phyloP scores from a whole-genome alignment of 2,888 invertebrate genomes.

The Trachelus iudaicus region DNA sequence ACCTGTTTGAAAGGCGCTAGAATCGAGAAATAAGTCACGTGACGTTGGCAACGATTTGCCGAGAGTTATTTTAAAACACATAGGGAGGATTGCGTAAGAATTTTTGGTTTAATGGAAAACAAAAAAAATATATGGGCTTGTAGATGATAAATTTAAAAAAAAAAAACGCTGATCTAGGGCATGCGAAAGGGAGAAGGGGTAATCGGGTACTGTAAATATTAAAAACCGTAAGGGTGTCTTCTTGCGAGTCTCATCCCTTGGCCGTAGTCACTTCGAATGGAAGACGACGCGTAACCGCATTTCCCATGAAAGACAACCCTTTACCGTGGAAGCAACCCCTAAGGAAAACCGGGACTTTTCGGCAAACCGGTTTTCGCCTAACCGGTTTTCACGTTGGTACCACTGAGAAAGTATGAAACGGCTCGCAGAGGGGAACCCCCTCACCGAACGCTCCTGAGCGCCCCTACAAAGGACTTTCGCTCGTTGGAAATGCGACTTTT shows the following conservation, averaged over 20 bases:
- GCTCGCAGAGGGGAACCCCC: neutral
- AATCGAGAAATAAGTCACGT: conserved; percentile 30
- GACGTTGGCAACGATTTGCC: neutral
- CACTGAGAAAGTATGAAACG: neutral
- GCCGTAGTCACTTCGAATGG: neutral
- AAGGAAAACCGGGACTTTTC: conserved; percentile 17
- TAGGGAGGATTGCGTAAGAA: neutral
- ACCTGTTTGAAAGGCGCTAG: conserved; percentile 63
- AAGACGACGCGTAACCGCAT: conserved; percentile 46
- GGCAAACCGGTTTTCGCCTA: neutral
- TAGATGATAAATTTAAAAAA: neutral
- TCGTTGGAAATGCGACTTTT: neutral
- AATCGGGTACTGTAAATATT: neutral
- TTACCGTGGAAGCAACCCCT: conserved; percentile 29
- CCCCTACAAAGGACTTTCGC: neutral
- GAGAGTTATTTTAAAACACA: conserved; percentile 27
- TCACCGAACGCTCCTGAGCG: neutral
- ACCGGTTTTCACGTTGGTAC: conserved; percentile 1
- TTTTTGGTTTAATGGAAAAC: neutral
- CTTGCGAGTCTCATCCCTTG: neutral
- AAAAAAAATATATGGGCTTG: neutral
- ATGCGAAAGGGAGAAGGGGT: neutral
- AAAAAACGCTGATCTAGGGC: too few species aligned
- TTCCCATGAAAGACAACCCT: conserved; percentile 50
- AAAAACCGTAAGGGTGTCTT: neutral